Evolutionary conservation across 2,888 invertebrate genomes (phyloP).

Genomic region (Podotricha telesiphe): DNA sequence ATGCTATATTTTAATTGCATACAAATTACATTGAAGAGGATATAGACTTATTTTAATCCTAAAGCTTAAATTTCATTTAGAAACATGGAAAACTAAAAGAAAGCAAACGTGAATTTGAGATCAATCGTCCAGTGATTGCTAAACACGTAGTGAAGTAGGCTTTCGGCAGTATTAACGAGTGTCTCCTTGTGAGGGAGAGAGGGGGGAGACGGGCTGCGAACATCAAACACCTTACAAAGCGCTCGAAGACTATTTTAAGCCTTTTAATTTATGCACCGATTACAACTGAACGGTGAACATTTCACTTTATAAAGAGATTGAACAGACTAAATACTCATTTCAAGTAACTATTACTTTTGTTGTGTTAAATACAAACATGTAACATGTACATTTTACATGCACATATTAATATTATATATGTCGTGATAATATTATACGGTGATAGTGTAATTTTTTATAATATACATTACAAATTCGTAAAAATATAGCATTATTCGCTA

Average conservation of each 20-base stretch:
- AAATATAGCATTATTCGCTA: constrained; percentile 21
- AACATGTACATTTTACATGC: no score
- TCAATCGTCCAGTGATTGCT: constrained; percentile 31
- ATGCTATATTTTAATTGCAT: no score
- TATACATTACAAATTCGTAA: constrained; percentile 2
- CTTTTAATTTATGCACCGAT: constrained; percentile 37
- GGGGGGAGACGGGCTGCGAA: constrained; percentile 32
- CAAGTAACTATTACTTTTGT: constrained; percentile 1
- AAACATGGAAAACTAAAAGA: not conserved
- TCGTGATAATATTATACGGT: not conserved
- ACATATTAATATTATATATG: no score
- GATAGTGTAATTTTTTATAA: not conserved
- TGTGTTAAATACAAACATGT: no score
- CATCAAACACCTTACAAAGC: constrained; percentile 31
- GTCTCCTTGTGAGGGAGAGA: constrained; percentile 26
- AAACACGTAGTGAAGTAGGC: constrained; percentile 28
- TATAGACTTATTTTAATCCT: no score
- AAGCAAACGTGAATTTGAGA: constrained; percentile 12
- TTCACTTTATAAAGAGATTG: constrained; percentile 27
- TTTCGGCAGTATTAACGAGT: constrained; percentile 29
- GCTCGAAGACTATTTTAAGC: constrained; percentile 28
- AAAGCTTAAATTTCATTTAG: no score
- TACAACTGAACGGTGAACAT: constrained; percentile 29
- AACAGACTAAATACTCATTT: constrained; percentile 21
- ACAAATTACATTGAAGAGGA: no score